These are phyloP conservation scores for Patella vulgata DNA, from an alignment of 1,140 invertebrate species.

Conservation along the genomic window DNA sequence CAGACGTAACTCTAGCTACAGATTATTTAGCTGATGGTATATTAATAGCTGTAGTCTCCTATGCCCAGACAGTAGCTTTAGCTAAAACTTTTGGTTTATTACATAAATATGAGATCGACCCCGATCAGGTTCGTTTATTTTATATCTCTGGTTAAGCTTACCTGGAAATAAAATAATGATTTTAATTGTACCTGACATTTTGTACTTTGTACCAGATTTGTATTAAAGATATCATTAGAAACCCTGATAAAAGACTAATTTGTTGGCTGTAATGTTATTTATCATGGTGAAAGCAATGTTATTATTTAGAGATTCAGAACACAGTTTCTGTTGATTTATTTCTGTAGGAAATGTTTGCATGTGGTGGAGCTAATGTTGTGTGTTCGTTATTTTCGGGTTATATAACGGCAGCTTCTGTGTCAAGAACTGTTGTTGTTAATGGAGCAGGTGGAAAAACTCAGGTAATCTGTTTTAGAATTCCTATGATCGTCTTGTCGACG, in stretches of 20 bases:
- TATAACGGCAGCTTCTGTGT: constrained; percentile 48
- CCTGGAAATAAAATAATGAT: too few relatives aligned
- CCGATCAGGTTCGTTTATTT: constrained; percentile 51
- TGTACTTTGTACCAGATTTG: too few relatives aligned
- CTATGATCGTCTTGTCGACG: background rate
- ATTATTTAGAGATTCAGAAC: too few relatives aligned
- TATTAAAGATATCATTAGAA: too few relatives aligned
- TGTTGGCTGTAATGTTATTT: too few relatives aligned
- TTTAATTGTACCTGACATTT: too few relatives aligned
- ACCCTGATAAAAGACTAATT: too few relatives aligned
- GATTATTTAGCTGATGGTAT: constrained; percentile 51
- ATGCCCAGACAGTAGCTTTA: constrained; percentile 63
- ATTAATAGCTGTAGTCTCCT: constrained; percentile 56
- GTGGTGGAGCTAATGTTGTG: constrained; percentile 37
- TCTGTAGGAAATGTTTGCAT: constrained; percentile 50
- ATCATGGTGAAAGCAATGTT: too few relatives aligned
- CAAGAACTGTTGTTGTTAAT: constrained; percentile 47
- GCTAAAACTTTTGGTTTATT: constrained; percentile 66
- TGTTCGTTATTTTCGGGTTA: constrained; percentile 49
- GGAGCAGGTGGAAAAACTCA: constrained; percentile 47
- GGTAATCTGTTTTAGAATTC: constrained; percentile 18
- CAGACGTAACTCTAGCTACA: constrained; percentile 33
- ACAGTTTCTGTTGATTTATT: too few relatives aligned
- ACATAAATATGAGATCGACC: constrained; percentile 60
- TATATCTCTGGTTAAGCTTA: too few relatives aligned